phyloP scores from a whole-genome alignment of 2,113 vertebrate species.

The Otis tarda region DNA sequence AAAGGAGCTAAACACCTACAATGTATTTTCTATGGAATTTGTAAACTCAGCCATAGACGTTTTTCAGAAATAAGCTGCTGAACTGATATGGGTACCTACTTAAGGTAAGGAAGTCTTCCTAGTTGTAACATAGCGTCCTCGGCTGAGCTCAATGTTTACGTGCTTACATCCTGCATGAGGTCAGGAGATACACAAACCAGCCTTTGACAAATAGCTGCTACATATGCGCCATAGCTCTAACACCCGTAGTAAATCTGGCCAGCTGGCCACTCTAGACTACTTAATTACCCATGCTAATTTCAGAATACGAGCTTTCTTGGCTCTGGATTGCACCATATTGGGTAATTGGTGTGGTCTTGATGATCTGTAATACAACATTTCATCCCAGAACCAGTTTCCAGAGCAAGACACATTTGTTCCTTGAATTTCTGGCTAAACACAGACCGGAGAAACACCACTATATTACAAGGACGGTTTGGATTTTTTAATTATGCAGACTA shows the following conservation, averaged over 20 bases:
- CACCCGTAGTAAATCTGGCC: not conserved
- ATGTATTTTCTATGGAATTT: not conserved
- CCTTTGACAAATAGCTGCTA: not conserved
- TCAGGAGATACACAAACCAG: not conserved
- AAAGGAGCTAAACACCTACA: not conserved
- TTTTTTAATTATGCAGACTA: not conserved
- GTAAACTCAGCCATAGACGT: not conserved
- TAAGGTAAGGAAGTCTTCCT: not conserved
- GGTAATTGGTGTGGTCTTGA: not conserved
- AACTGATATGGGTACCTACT: not conserved
- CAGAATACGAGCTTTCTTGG: not conserved
- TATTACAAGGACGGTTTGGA: accelerated
- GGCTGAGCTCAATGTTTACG: not conserved
- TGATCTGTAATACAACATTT: not conserved
- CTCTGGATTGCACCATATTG: not conserved
- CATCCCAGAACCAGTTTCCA: not conserved
- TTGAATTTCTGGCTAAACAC: not conserved
- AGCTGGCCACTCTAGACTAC: not conserved
- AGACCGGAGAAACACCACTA: not conserved
- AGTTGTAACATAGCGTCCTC: not conserved
- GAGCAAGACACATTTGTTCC: not conserved
- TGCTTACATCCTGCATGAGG: not conserved
- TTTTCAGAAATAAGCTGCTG: not conserved
- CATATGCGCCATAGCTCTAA: not conserved
- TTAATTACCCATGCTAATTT: not conserved